Percentiles rank a stretch among this genome's conserved stretches.
Evolutionary conservation across 1,140 invertebrate genomes (phyloP).

Genomic region (Cylas formicarius): DNA sequence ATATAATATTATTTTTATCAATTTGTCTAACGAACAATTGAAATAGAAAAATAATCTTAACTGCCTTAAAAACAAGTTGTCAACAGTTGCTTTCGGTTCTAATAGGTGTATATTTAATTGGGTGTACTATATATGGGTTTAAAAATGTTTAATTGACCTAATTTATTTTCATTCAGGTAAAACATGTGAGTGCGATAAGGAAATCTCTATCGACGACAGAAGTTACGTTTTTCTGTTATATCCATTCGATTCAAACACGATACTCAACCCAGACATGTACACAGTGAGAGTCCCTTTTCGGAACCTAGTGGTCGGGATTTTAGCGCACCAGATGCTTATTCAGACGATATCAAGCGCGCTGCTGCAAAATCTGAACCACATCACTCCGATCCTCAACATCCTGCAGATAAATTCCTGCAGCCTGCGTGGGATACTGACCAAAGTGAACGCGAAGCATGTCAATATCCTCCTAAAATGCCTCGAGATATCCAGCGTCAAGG

Average conservation of each 20-base stretch:
- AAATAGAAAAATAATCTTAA: no score
- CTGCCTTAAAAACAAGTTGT: no score
- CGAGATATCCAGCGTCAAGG: constrained; percentile 70
- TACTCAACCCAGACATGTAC: constrained; percentile 69
- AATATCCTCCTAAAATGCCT: constrained; percentile 69
- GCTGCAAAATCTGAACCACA: constrained; percentile 58
- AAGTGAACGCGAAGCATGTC: constrained; percentile 51
- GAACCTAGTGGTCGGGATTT: constrained; percentile 75
- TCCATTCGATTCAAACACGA: constrained; percentile 64
- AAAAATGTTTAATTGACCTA: no score
- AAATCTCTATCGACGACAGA: constrained; percentile 59
- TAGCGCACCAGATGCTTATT: constrained; percentile 85
- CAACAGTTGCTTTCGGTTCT: no score
- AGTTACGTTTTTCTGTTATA: constrained; percentile 88
- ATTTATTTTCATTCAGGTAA: no score
- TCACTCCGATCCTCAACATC: constrained; percentile 52
- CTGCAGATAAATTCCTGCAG: constrained; percentile 49
- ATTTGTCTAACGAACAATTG: no score
- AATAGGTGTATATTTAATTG: no score
- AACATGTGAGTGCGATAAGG: constrained; percentile 33
- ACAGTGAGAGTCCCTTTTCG: constrained; percentile 76
- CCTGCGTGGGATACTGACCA: constrained; percentile 48
- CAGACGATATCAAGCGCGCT: constrained; percentile 83
- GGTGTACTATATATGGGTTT: no score
- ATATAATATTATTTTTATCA: no score